phyloP scores from a whole-genome alignment of 23 tunicate species.

The Styela plicata region DNA sequence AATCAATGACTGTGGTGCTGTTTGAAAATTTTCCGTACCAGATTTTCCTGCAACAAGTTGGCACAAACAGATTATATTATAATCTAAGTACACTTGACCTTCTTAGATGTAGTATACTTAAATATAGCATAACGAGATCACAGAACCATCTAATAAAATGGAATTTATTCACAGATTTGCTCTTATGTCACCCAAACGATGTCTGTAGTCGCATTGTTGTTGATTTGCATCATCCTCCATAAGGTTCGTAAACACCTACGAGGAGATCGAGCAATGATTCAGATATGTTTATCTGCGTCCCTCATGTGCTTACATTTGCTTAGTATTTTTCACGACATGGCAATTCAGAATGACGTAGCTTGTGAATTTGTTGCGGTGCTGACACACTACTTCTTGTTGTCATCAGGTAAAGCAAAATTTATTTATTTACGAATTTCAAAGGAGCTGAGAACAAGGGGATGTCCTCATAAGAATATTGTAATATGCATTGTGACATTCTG shows the following conservation, averaged over 20 bases:
- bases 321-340: conserved; percentile 27
- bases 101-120: too few species aligned
- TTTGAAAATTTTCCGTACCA: too few species aligned
- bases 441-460: too few species aligned
- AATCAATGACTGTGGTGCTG: too few species aligned
- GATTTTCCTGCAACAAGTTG: too few species aligned
- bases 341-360: conserved; percentile 9
- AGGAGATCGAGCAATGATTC: conserved; percentile 11
- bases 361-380: conserved; percentile 6
- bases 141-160: too few species aligned
- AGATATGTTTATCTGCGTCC: conserved; percentile 1
- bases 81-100: too few species aligned
- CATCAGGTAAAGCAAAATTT: conserved; percentile 15
- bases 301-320: conserved; percentile 6
- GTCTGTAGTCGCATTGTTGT: conserved; percentile 15
- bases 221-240: not conserved
- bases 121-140: too few species aligned
- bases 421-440: not conserved
- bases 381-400: conserved; percentile 15
- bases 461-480: too few species aligned
- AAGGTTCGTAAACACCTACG: not conserved
- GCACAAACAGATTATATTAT: too few species aligned
- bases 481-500: too few species aligned
- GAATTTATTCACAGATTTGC: conserved; percentile 3
- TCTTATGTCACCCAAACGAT: conserved; percentile 23